Evolutionary conservation across 2,113 vertebrate genomes (phyloP).

Genomic region (Taurulus bubalis): DNA sequence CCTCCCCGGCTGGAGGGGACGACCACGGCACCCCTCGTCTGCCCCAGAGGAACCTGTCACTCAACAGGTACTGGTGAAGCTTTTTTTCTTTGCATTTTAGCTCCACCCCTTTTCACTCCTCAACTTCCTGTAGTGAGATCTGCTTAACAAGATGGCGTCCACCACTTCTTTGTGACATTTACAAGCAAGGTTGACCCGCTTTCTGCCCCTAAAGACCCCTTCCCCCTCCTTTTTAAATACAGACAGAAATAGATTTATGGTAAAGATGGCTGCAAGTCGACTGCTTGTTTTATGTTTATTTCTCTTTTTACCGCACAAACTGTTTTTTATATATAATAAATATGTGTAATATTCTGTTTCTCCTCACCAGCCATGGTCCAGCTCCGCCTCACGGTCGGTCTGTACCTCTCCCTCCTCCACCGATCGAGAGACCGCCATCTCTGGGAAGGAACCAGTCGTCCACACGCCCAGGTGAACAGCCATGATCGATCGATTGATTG

Average conservation of each 20-base stretch:
- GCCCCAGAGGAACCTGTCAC: slow-evolving; percentile 90
- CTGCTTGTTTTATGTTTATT: background rate
- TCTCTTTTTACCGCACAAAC: background rate
- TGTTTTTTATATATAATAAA: too few species aligned
- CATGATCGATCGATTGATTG: background rate
- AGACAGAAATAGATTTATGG: too few species aligned
- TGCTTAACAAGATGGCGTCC: too few species aligned
- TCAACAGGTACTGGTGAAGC: slow-evolving; percentile 72
- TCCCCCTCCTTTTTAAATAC: too few species aligned
- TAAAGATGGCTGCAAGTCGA: too few species aligned
- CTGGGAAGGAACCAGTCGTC: slow-evolving; percentile 88
- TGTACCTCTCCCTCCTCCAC: slow-evolving; percentile 90
- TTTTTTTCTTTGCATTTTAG: too few species aligned
- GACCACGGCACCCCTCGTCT: slow-evolving; percentile 89
- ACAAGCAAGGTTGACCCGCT: too few species aligned
- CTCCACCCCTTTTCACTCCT: too few species aligned
- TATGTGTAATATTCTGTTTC: slow-evolving; percentile 20
- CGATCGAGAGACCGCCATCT: slow-evolving; percentile 89
- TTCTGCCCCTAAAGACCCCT: too few species aligned
- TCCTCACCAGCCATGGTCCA: slow-evolving; percentile 63
- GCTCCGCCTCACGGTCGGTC: slow-evolving; percentile 78
- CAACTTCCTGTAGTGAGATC: too few species aligned
- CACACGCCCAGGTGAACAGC: slow-evolving; percentile 85
- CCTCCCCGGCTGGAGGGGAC: slow-evolving; percentile 73
- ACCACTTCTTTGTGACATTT: too few species aligned